phyloP scores from a whole-genome alignment of 2,113 vertebrate species.

The Enhydra lutris region DNA sequence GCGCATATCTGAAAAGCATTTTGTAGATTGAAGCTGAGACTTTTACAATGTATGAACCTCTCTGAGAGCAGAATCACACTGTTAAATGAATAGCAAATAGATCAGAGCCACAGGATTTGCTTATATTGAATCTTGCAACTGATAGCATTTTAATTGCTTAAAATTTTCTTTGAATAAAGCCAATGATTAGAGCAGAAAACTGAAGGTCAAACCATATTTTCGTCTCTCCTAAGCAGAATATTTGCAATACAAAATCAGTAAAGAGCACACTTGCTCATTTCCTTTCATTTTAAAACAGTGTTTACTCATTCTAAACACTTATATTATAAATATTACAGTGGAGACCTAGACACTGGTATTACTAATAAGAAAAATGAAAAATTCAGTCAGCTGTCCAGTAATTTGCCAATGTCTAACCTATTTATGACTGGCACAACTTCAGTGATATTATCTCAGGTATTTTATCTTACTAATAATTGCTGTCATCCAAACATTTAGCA shows the following conservation, averaged over 20 bases:
- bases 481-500: neutral
- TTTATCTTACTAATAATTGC: neutral
- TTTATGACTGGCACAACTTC: neutral
- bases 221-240: neutral
- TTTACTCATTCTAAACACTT: neutral
- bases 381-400: neutral
- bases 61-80: neutral
- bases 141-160: slow-evolving; percentile 5
- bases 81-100: slow-evolving; percentile 29
- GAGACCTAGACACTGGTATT: neutral
- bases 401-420: neutral
- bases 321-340: neutral
- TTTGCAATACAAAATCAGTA: neutral
- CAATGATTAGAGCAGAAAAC: slow-evolving; percentile 1
- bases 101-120: neutral
- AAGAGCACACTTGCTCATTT: neutral
- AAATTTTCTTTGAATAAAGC: slow-evolving; percentile 1
- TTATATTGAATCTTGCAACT: neutral
- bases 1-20: neutral
- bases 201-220: neutral
- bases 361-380: neutral
- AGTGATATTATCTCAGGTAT: neutral
- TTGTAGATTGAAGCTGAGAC: neutral
- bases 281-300: neutral
- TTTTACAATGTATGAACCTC: neutral